Conservation (phyloP, 2,888 invertebrate species). For the Imbricaverruca yamaguchii region DNA sequence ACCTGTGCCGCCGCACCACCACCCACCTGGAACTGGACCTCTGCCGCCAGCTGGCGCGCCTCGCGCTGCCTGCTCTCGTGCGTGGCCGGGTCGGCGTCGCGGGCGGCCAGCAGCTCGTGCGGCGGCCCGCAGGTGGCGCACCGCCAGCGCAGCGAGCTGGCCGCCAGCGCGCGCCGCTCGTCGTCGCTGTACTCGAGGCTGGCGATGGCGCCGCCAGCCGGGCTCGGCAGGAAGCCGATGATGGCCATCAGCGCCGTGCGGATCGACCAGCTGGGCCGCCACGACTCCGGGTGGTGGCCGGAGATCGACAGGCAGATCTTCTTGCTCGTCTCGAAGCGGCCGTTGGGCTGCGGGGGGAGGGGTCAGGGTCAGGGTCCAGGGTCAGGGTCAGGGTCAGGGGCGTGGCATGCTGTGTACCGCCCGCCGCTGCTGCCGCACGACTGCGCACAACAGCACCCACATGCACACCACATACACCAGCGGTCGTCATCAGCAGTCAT, state of each 20-base stretch:
- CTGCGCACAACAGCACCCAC: too few relatives aligned
- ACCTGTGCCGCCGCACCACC: too few relatives aligned
- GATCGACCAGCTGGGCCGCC: conserved; percentile 96
- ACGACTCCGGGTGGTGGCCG: conserved; percentile 93
- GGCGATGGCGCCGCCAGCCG: conserved; percentile 82
- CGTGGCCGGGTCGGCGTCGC: not conserved
- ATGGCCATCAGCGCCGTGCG: conserved; percentile 83
- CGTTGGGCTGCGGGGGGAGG: conserved; percentile 61
- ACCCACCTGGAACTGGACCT: not conserved
- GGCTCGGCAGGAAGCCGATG: conserved; percentile 90
- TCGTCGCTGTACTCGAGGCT: conserved; percentile 79
- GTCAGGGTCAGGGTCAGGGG: not conserved
- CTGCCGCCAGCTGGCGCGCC: not conserved
- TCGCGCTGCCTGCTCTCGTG: not conserved
- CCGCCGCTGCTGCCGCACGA: too few relatives aligned
- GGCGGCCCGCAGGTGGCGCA: conserved; percentile 22
- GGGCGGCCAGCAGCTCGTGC: not conserved
- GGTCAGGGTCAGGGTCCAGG: not conserved
- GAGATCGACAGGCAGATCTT: conserved; percentile 94
- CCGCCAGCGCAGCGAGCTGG: conserved; percentile 49
- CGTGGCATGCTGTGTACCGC: too few relatives aligned
- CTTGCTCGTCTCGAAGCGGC: conserved; percentile 84
- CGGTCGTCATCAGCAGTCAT: too few relatives aligned
- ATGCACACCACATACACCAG: too few relatives aligned
- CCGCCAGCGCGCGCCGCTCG: conserved; percentile 70